These are phyloP conservation scores for Apotomis capreana DNA, from an alignment of 2,888 invertebrate genomes.

Conservation along the genomic window DNA sequence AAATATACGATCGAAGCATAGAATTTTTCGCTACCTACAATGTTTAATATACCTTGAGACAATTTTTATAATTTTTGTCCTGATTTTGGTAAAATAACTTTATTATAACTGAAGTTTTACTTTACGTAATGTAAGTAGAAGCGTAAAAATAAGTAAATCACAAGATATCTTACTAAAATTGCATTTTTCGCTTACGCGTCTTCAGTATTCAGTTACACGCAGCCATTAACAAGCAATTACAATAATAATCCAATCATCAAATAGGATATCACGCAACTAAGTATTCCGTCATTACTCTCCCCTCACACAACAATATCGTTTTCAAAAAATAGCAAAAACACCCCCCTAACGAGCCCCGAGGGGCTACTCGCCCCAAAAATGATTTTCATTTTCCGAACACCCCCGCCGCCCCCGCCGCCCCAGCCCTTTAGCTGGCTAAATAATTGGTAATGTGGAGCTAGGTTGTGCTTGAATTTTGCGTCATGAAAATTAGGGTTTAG, in stretches of 20 bases:
- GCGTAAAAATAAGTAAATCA: too few species aligned
- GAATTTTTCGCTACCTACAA: too few species aligned
- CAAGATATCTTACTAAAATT: not conserved
- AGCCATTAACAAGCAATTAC: constrained; percentile 35
- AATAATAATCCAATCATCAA: constrained; percentile 46
- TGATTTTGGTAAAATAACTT: too few species aligned
- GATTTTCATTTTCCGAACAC: constrained; percentile 57
- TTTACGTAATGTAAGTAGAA: too few species aligned
- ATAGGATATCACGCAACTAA: constrained; percentile 51
- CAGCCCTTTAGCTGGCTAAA: constrained; percentile 58
- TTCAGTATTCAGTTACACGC: not conserved
- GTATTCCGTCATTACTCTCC: constrained; percentile 55
- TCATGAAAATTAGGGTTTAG: constrained; percentile 33
- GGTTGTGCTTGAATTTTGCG: constrained; percentile 29
- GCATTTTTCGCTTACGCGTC: not conserved
- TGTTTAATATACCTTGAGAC: too few species aligned
- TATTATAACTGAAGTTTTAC: too few species aligned
- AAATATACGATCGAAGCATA: too few species aligned
- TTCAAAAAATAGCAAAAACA: constrained; percentile 60
- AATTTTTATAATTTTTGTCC: too few species aligned
- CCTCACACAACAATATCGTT: constrained; percentile 64
- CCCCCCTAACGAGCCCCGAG: constrained; percentile 54
- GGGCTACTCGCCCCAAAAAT: constrained; percentile 52
- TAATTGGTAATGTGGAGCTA: constrained; percentile 54
- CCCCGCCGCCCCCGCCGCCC: constrained; percentile 47